Evolutionary conservation across 2,113 vertebrate genomes (phyloP).

Genomic region (Bufo gargarizans): DNA sequence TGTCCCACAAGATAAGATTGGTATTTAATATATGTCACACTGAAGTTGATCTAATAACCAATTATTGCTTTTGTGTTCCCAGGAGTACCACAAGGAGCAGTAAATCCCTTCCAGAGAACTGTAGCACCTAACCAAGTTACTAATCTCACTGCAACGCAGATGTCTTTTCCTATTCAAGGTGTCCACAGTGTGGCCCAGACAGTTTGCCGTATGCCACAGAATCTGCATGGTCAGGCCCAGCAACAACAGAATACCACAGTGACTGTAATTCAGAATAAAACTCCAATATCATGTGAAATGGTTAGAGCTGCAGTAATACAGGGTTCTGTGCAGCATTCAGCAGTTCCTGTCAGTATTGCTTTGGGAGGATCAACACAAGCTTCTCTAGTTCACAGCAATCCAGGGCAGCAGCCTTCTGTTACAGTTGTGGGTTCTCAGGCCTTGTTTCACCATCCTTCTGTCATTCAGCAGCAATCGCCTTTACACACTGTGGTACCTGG

Average conservation of each 20-base stretch:
- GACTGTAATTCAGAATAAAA: slow-evolving; percentile 82
- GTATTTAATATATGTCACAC: no score
- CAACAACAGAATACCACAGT: slow-evolving; percentile 79
- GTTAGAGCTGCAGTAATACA: slow-evolving; percentile 83
- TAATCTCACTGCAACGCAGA: slow-evolving; percentile 79
- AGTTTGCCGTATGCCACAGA: slow-evolving; percentile 78
- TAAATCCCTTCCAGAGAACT: slow-evolving; percentile 84
- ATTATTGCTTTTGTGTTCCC: slow-evolving; percentile 61
- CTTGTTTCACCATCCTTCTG: slow-evolving; percentile 83
- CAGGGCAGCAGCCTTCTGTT: slow-evolving; percentile 73
- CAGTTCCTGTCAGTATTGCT: slow-evolving; percentile 76
- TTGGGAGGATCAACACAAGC: slow-evolving; percentile 74
- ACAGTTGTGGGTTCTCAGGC: slow-evolving; percentile 79
- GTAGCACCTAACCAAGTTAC: slow-evolving; percentile 76
- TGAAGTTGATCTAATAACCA: neutral
- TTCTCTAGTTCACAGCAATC: slow-evolving; percentile 74
- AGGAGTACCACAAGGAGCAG: slow-evolving; percentile 83
- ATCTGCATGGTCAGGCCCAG: slow-evolving; percentile 76
- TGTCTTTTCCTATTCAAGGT: slow-evolving; percentile 86
- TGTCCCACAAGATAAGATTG: no score
- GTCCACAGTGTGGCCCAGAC: slow-evolving; percentile 78
- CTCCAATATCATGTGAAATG: slow-evolving; percentile 81
- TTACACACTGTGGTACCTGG: slow-evolving; percentile 80
- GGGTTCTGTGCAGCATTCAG: slow-evolving; percentile 78
- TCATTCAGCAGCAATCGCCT: slow-evolving; percentile 79